Base-by-base conservation (phyloP, 2,888 invertebrate species). In the Allygus modestus region DNA sequence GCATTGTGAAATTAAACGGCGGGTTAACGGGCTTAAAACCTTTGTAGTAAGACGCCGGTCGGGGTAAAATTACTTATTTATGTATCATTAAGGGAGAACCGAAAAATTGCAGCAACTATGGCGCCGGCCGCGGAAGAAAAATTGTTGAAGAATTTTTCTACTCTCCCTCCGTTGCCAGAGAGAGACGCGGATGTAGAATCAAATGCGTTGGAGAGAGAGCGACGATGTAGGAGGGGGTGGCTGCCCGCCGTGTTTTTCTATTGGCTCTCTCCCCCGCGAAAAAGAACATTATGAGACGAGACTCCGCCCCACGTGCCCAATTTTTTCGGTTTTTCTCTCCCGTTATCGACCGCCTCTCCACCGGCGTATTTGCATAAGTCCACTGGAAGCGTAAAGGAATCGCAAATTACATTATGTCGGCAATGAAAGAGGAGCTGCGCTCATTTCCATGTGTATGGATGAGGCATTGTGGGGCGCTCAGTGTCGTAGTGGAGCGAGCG, bases 341-440 rank as follows among this genome's bases (percentile, higher is more conserved):
- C 71, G 31, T 31, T 83, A 71, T 83, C 73, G 83, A 73, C 83
- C 83, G 23, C 73, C 71, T 43, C 51, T 54, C 83, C 65, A n/a
- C 46, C 28, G 28, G 43, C n/a, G 65, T 43, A 82, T 82, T 73
- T 73, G 73, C 83, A 83, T 73, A 83, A 73, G 71, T 54, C 73
- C 83, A 46, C 83, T 83, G 33, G 33, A 31, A 65, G 37, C 71
- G 83, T 46, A 65, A 83, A 83, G 83, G 31, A 83, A 83, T 83
- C 46, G 73, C 83, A 83, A 83, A 83, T 83, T 83, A 83, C 73
- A 83, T 83, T 83, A 83, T 69, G 73, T 54, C 33, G 23, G 71
- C 73, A 73, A 28, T 83, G 73, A 71, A 83, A 83, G 83, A 83
- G 51, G 73, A 73, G 54, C 20, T 33, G 26, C 71, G 41, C 71